Percentiles rank a stretch among this genome's conserved stretches.
phyloP scores from a whole-genome alignment of 2,888 invertebrate species.

The Xestoiulus laeticollis region DNA sequence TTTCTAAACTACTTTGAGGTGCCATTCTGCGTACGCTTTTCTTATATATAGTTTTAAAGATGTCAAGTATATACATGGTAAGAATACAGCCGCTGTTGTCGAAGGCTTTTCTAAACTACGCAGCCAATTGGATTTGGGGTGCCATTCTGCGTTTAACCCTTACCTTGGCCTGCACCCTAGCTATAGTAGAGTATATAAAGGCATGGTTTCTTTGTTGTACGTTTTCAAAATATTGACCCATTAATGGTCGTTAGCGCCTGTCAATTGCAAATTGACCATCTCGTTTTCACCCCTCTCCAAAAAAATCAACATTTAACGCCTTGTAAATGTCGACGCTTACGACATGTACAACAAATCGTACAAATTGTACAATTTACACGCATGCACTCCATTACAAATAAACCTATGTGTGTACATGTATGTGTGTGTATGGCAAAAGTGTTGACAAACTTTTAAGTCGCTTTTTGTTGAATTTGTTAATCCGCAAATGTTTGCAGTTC shows the following conservation, averaged over 20 bases:
- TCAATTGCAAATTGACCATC: background rate
- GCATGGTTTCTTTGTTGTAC: background rate
- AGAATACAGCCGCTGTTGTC: too few species aligned
- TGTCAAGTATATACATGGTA: too few species aligned
- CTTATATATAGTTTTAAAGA: too few species aligned
- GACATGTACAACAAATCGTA: too few species aligned
- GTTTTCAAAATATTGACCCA: background rate
- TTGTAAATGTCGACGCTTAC: too few species aligned
- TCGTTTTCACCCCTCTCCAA: background rate
- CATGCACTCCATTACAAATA: too few species aligned
- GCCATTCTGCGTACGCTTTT: too few species aligned
- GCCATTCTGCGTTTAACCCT: background rate
- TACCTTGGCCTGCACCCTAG: too few species aligned
- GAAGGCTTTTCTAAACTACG: background rate
- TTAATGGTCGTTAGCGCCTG: background rate
- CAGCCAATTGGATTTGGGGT: background rate
- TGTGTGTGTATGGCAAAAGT: background rate
- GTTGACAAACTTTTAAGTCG: background rate
- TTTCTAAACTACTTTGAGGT: too few species aligned
- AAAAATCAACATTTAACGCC: background rate
- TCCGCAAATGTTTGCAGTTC: background rate
- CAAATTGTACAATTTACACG: too few species aligned
- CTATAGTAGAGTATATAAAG: background rate
- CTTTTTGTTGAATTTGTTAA: background rate
- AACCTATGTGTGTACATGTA: too few species aligned